Evolutionary conservation across 2,797 vertebrate species (phyloP).

Genomic region (Ptychobarbus kaznakovi): DNA sequence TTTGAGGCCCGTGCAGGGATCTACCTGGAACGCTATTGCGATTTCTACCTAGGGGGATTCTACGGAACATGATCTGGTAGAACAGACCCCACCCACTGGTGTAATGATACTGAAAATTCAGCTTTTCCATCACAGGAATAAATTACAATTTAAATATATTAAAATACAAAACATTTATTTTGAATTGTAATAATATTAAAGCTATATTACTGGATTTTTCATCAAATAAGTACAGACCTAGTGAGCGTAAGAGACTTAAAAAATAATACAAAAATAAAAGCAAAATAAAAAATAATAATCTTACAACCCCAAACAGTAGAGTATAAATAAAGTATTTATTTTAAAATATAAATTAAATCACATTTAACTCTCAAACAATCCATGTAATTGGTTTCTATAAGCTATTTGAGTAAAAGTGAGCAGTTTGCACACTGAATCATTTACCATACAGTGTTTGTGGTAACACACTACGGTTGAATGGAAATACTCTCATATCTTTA

Average conservation of each 20-base stretch:
- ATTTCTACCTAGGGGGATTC: too few relatives aligned
- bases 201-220: neutral
- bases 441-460: neutral
- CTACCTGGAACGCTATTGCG: too few relatives aligned
- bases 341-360: neutral
- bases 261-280: neutral
- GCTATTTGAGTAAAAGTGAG: neutral
- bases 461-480: neutral
- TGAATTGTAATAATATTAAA: neutral
- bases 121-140: neutral
- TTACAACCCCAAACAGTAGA: neutral
- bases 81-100: neutral
- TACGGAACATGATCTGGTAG: too few relatives aligned
- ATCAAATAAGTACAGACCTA: neutral
- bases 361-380: neutral
- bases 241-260: neutral
- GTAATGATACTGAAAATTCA: neutral
- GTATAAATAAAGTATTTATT: neutral
- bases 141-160: neutral
- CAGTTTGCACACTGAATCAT: neutral
- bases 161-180: neutral
- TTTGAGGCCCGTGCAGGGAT: too few relatives aligned
- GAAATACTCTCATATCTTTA: conserved; percentile 23
- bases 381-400: neutral
- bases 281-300: neutral